These are phyloP conservation scores for Hyla sarda DNA, from an alignment of 2,113 vertebrate genomes.

Conservation along the genomic window DNA sequence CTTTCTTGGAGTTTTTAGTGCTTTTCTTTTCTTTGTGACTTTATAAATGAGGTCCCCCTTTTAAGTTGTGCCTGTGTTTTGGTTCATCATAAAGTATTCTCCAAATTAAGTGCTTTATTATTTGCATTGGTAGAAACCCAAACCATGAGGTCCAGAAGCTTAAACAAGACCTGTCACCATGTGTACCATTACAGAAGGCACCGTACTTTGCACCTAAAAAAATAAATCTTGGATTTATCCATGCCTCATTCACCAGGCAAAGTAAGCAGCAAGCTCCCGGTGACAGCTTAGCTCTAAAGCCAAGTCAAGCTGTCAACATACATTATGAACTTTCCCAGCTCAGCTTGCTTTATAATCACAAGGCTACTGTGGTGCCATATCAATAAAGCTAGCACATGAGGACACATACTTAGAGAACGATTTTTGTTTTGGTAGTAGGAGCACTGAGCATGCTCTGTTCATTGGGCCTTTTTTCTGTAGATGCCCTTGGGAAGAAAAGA, in stretches of 20 bases:
- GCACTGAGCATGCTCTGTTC: too few relatives aligned
- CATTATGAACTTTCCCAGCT: neutral
- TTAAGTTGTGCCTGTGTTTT: neutral
- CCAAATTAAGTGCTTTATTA: neutral
- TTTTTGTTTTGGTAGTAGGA: neutral
- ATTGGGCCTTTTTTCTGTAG: too few relatives aligned
- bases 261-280: neutral
- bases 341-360: too few relatives aligned
- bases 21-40: neutral
- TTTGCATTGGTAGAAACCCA: neutral
- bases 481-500: too few relatives aligned
- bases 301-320: constrained; percentile 3
- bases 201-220: neutral
- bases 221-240: neutral
- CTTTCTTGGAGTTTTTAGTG: neutral
- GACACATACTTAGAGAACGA: neutral
- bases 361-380: neutral
- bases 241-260: neutral
- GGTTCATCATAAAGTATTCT: neutral
- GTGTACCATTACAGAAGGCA: neutral
- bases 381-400: neutral
- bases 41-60: neutral
- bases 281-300: neutral
- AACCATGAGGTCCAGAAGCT: neutral
- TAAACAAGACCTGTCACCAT: neutral